Conservation (phyloP, 2,797 vertebrate genomes). For the Urosaurus nigricauda region DNA sequence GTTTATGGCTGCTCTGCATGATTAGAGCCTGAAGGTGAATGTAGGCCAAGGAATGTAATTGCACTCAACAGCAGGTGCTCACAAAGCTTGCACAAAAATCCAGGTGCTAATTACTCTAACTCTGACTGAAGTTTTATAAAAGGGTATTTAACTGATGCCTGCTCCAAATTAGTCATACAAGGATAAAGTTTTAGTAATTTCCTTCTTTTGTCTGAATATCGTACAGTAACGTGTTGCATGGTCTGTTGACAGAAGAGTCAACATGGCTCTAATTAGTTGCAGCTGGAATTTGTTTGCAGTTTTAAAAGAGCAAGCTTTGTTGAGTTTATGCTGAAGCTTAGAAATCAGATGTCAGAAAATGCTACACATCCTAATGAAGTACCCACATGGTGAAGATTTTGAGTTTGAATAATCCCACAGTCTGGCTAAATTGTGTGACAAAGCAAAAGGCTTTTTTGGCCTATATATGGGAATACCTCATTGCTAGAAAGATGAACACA, state of each 20-base stretch:
- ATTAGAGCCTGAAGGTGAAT: accelerated
- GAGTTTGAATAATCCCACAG: not conserved
- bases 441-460: not conserved
- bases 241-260: conserved; percentile 40
- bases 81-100: not conserved
- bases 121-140: conserved; percentile 9
- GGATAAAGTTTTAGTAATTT: conserved; percentile 33
- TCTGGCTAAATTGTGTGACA: not conserved
- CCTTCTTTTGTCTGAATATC: conserved; percentile 11
- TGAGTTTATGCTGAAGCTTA: conserved; percentile 6
- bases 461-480: conserved; percentile 19
- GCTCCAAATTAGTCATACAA: not conserved
- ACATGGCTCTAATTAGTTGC: conserved; percentile 71
- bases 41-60: accelerated
- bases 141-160: not conserved
- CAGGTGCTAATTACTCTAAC: conserved; percentile 23
- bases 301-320: conserved; percentile 50
- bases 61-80: conserved; percentile 28
- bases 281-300: conserved; percentile 62
- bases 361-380: not conserved
- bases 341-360: not conserved
- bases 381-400: not conserved
- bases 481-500: conserved; percentile 18
- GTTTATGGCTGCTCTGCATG: conserved; percentile 10
- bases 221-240: conserved; percentile 13